phyloP scores from a whole-genome alignment of 1,140 invertebrate species.

The Heliconius melpomene region DNA sequence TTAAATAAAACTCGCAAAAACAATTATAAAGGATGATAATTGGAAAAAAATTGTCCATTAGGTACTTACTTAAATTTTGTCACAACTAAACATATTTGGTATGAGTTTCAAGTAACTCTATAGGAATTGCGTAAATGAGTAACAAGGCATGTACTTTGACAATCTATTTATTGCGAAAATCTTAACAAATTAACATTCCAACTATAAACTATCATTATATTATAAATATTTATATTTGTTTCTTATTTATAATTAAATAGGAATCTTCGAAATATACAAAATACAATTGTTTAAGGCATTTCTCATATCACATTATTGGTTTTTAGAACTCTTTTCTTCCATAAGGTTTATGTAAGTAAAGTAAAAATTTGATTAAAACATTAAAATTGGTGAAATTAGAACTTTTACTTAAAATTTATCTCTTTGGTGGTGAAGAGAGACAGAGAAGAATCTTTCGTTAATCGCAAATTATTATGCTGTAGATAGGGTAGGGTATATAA shows the following conservation, averaged over 20 bases:
- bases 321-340: slow-evolving; percentile 6
- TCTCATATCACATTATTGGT: slow-evolving; percentile 53
- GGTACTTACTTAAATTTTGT: too few species aligned
- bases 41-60: too few species aligned
- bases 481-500: too few species aligned
- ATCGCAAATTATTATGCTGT: too few species aligned
- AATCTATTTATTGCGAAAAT: slow-evolving; percentile 58
- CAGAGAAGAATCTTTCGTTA: too few species aligned
- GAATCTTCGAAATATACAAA: slow-evolving; percentile 43
- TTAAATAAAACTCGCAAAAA: neutral
- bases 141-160: slow-evolving; percentile 41
- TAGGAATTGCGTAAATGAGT: slow-evolving; percentile 13
- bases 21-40: too few species aligned
- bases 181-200: slow-evolving; percentile 53
- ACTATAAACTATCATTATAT: slow-evolving; percentile 45
- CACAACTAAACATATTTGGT: too few species aligned
- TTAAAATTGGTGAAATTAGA: too few species aligned
- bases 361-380: neutral
- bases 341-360: neutral
- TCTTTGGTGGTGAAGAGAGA: neutral
- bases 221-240: slow-evolving; percentile 51
- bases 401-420: neutral
- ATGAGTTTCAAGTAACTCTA: neutral
- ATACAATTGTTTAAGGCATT: slow-evolving; percentile 53
- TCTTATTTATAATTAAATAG: slow-evolving; percentile 44